A percentile compares a stretch with the other conserved stretches of the same genome.
phyloP scores from a whole-genome alignment of 2,888 invertebrate species.

The Sphinx pinastri region DNA sequence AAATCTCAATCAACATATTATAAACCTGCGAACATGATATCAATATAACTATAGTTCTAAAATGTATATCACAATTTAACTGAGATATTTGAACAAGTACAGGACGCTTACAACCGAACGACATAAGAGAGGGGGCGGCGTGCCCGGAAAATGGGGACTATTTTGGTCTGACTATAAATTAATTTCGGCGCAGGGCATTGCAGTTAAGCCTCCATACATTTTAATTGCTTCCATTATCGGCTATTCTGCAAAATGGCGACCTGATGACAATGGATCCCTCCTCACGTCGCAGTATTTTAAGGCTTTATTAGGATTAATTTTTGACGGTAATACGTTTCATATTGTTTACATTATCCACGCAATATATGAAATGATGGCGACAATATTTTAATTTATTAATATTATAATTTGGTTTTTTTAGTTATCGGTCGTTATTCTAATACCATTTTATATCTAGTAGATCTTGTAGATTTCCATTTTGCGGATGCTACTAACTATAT shows the following conservation, averaged over 20 bases:
- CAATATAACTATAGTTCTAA: neutral
- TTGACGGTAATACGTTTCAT: constrained; percentile 43
- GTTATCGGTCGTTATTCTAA: too few relatives aligned
- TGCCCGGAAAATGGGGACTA: constrained; percentile 67
- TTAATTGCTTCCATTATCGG: constrained; percentile 83
- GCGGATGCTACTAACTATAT: neutral
- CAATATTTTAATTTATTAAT: too few relatives aligned
- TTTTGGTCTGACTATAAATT: constrained; percentile 79
- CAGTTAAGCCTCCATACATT: constrained; percentile 83
- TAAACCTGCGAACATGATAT: neutral
- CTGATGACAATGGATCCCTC: constrained; percentile 69
- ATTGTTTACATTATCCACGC: constrained; percentile 5
- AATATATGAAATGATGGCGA: neutral
- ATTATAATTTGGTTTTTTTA: too few relatives aligned
- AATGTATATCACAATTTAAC: too few relatives aligned
- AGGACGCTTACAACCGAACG: constrained; percentile 57
- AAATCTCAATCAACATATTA: too few relatives aligned
- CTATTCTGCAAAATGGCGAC: constrained; percentile 73
- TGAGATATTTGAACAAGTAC: constrained; percentile 42
- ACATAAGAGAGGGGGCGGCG: constrained; percentile 40
- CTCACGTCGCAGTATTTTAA: constrained; percentile 60
- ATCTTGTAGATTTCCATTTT: neutral
- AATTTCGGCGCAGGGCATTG: constrained; percentile 79
- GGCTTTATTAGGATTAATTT: constrained; percentile 57
- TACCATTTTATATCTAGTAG: too few relatives aligned